phyloP scores from a whole-genome alignment of 2,888 invertebrate species.

The Eilema sororculum region DNA sequence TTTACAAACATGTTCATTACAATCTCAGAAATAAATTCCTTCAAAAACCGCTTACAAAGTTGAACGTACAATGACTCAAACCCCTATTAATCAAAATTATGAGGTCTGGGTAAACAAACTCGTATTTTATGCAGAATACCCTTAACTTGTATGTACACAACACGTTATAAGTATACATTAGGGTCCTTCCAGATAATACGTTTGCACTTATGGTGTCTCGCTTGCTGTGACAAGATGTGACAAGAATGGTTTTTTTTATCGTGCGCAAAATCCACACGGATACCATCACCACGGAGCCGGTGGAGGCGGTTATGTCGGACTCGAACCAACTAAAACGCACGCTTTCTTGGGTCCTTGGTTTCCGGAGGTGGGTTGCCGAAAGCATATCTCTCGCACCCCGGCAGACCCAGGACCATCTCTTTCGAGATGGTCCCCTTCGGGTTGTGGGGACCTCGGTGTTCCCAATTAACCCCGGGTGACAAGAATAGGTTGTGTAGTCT shows the following conservation, averaged over 20 bases:
- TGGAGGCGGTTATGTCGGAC: too few species aligned
- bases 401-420: too few species aligned
- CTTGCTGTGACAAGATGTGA: not conserved
- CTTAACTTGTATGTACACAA: not conserved
- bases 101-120: not conserved
- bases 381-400: too few species aligned
- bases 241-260: not conserved
- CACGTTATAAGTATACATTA: conserved; percentile 1
- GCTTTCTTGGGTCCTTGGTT: too few species aligned
- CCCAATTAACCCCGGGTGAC: too few species aligned
- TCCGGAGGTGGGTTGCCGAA: too few species aligned
- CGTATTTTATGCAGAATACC: conserved; percentile 3
- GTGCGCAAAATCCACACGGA: too few species aligned
- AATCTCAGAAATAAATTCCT: not conserved
- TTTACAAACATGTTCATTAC: not conserved
- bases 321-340: too few species aligned
- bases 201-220: not conserved
- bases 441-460: too few species aligned
- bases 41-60: not conserved
- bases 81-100: conserved; percentile 6
- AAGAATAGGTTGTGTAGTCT: not conserved
- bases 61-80: not conserved
- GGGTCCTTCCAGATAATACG: not conserved
- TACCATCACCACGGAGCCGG: too few species aligned
- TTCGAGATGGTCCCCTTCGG: too few species aligned